These are phyloP conservation scores for Yasuhikotakia modesta DNA, from an alignment of 2,797 vertebrate species.

Conservation along the genomic window DNA sequence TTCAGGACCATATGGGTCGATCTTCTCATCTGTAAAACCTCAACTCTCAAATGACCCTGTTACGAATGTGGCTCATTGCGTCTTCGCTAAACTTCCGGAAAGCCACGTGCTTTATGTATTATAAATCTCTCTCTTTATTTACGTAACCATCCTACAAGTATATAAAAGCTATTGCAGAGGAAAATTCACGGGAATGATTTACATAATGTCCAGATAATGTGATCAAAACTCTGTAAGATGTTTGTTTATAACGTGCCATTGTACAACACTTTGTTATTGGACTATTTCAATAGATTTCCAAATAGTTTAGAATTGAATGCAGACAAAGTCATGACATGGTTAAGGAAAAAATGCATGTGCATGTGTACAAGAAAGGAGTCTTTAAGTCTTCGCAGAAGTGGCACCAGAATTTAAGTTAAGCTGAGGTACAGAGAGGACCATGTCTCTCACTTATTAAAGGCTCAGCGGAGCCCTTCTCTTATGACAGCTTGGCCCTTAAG, in stretches of 20 bases:
- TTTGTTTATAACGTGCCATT: not conserved
- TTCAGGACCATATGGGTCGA: conserved; percentile 48
- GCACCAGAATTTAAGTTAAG: conserved; percentile 20
- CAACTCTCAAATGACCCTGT: conserved; percentile 17
- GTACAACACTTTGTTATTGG: not conserved
- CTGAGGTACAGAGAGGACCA: conserved; percentile 32
- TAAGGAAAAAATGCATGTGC: conserved; percentile 27
- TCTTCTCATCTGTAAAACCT: conserved; percentile 45
- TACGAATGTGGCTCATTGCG: not conserved
- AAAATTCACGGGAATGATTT: not conserved
- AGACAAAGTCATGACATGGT: not conserved
- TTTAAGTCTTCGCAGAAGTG: conserved; percentile 9
- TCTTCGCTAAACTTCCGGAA: too few species aligned
- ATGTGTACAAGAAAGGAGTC: conserved; percentile 15
- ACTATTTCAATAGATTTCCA: not conserved
- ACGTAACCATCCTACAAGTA: not conserved
- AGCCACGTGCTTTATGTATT: not conserved
- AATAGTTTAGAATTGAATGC: not conserved
- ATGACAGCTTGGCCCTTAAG: conserved; percentile 53
- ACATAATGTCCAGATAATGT: not conserved
- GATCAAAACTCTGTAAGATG: not conserved
- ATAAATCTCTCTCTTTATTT: not conserved
- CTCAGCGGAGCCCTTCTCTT: conserved; percentile 57
- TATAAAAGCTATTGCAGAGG: not conserved
- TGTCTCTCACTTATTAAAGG: conserved; percentile 54